Conservation (phyloP, 2,797 vertebrate species). For the Distichodus sexfasciatus region DNA sequence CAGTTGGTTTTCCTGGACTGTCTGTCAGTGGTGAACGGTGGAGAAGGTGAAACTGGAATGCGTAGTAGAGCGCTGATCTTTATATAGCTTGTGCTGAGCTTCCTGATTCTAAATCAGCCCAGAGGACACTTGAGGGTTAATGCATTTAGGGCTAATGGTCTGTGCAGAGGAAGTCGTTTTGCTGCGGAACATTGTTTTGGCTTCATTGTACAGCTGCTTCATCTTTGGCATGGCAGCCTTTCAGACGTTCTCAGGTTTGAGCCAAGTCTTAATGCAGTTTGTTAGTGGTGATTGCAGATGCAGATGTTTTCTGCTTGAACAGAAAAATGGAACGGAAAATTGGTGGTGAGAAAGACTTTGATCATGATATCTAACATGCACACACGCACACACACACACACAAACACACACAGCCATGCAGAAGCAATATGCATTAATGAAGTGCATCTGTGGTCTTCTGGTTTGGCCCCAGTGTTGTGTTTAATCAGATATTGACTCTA, state of each 20-base stretch:
- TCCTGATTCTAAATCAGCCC: constrained; percentile 17
- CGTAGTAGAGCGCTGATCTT: constrained; percentile 25
- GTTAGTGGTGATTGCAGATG: constrained; percentile 41
- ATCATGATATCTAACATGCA: neutral
- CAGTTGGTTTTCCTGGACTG: constrained; percentile 37
- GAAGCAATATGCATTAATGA: neutral
- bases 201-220: neutral
- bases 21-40: constrained; percentile 26
- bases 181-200: constrained; percentile 1
- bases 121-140: constrained; percentile 1
- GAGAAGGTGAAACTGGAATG: constrained; percentile 4
- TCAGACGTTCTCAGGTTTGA: no score
- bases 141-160: constrained; percentile 12
- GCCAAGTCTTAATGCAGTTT: constrained; percentile 27
- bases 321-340: constrained; percentile 9
- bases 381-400: neutral
- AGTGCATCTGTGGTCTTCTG: neutral
- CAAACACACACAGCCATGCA: neutral
- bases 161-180: constrained; percentile 12
- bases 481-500: constrained; percentile 27
- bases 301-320: constrained; percentile 23
- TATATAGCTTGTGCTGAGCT: neutral
- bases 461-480: neutral
- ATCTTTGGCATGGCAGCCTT: neutral
- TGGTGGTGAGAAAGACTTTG: neutral